These are phyloP conservation scores for Myotis lucifugus DNA, from an alignment of 2,113 vertebrate genomes.

Conservation along the genomic window DNA sequence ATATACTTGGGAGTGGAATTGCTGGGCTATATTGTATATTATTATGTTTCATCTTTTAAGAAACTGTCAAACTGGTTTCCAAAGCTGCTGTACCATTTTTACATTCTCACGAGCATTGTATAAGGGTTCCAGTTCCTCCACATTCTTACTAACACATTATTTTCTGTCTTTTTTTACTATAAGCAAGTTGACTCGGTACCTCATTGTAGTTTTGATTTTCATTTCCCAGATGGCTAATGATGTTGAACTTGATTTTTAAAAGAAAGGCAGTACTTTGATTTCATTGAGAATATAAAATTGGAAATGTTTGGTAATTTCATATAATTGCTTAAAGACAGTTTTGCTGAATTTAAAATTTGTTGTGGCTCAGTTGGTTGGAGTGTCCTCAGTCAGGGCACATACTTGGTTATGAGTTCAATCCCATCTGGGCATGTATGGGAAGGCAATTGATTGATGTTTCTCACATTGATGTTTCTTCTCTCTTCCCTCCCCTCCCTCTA, in stretches of 20 bases:
- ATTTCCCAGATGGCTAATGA: not conserved
- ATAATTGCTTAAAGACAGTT: conserved; percentile 45
- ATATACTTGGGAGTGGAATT: not conserved
- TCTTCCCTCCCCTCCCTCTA: not conserved
- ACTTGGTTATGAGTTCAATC: not conserved
- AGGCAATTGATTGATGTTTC: not conserved
- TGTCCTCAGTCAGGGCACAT: too few species aligned
- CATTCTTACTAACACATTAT: not conserved
- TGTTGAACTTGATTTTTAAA: conserved; percentile 42
- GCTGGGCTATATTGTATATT: not conserved
- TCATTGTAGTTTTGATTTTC: not conserved
- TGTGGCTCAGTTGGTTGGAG: not conserved
- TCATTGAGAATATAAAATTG: conserved; percentile 45
- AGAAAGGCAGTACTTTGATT: conserved; percentile 7
- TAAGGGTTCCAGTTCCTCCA: not conserved
- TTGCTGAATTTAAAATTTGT: conserved; percentile 56
- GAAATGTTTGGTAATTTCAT: conserved; percentile 37
- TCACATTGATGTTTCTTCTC: not conserved
- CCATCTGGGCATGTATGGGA: not conserved
- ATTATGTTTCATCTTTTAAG: not conserved
- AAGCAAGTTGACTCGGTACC: not conserved
- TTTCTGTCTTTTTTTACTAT: not conserved
- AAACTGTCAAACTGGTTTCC: not conserved
- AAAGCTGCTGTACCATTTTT: not conserved
- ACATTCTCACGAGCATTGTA: not conserved